Base-by-base conservation (phyloP, 2,797 vertebrate species). In the Argyrosomus regius region DNA sequence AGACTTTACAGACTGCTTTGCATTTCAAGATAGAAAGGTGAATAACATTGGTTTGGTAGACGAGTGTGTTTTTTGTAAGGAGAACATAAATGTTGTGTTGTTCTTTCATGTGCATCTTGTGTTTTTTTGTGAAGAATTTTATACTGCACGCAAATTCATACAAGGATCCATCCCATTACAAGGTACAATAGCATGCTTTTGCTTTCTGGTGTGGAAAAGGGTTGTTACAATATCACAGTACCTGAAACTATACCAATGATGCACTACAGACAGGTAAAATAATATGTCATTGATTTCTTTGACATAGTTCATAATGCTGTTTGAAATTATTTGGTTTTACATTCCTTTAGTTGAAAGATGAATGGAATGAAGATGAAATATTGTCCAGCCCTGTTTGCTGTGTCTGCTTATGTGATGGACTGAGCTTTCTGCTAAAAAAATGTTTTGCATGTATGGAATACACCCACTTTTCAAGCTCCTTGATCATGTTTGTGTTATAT, bases 101-200 rank as follows among this genome's bases (percentile, higher is more conserved):
- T 12, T 72, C 45, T 66, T 88, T 89, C 43, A 82, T 56, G 20
- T 79, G 35, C 63, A 66, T 70, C 60, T 78, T 84, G 75, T 87
- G 93, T 95, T 95, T 71, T 26, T 93, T 91, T 95, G 93, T 95
- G 81, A 96, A 98, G 97, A 97, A 97, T 95, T 94, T 96, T 82
- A 95, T 97, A 95, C 96, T 97, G 91, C 96, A 96, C 95, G 94
- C 93, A 89, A 94, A 89, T 92, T 94, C 95, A 16, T 97, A 96
- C 94, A 97, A 95, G 96, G 95, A 97, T 90, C 91, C 87, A 10
- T 93, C 94, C 80, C 94, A 94, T 77, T 96, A 95, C 88, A 95
- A 97, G 97, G 97, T 97, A 97, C 89, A 56, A 26, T 28, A 45
- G 68, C 68, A 74, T 86, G 79, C 4, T 26, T 72, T 43, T 63